Evolutionary conservation across 2,888 invertebrate genomes (phyloP).

Genomic region (Lydus trimaculatus): DNA sequence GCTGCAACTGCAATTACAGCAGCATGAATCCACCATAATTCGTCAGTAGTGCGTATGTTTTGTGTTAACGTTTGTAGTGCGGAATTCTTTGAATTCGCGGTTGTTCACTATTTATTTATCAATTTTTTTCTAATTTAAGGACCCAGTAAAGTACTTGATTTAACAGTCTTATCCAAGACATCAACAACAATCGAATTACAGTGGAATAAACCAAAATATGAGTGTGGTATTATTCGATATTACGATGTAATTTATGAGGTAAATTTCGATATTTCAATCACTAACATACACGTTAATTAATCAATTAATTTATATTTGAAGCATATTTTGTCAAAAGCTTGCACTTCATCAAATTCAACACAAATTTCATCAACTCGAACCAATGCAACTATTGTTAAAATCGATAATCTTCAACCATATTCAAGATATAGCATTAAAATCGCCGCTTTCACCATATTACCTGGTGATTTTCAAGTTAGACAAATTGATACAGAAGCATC

Average conservation of each 20-base stretch:
- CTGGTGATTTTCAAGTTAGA: not conserved
- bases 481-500: not conserved
- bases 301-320: not conserved
- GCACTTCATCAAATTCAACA: not conserved
- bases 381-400: not conserved
- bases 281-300: not conserved
- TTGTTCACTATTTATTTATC: not conserved
- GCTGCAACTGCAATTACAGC: too few species aligned
- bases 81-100: too few species aligned
- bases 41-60: too few species aligned
- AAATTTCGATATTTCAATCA: not conserved
- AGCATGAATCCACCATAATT: too few species aligned
- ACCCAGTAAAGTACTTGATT: slow-evolving; percentile 23
- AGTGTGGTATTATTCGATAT: not conserved
- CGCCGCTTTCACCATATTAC: not conserved
- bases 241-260: slow-evolving; percentile 12
- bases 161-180: slow-evolving; percentile 1
- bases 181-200: not conserved
- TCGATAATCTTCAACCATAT: not conserved
- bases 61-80: too few species aligned
- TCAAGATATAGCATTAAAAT: not conserved
- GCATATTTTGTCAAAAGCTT: not conserved
- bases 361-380: not conserved
- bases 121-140: slow-evolving; percentile 27
- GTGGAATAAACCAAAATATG: not conserved